Evolutionary conservation across 92 coral and sea anemone species (phyloP).

Genomic region (Parazoanthus atlanticus): DNA sequence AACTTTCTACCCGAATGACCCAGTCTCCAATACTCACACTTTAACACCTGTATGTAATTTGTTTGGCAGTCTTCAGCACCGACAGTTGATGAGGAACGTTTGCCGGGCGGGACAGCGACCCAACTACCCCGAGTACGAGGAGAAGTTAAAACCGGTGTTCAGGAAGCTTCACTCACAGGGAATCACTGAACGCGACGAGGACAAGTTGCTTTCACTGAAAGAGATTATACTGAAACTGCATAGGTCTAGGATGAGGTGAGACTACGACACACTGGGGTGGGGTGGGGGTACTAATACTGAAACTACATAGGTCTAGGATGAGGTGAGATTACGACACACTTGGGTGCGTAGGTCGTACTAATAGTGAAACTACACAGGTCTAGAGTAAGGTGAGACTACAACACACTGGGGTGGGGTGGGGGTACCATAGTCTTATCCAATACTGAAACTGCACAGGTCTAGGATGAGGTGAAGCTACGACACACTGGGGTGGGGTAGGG

Average conservation of each 20-base stretch:
- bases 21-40: neutral
- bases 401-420: neutral
- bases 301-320: conserved; percentile 59
- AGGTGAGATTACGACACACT: conserved; percentile 46
- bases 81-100: conserved; percentile 86
- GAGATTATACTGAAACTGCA: conserved; percentile 85
- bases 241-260: conserved; percentile 78
- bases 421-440: no score
- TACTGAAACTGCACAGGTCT: conserved; percentile 41
- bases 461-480: conserved; percentile 61
- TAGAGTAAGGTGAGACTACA: conserved; percentile 64
- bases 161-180: conserved; percentile 95
- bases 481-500: conserved; percentile 15
- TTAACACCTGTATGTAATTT: no score
- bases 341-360: no score
- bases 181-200: conserved; percentile 92
- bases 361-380: conserved; percentile 87
- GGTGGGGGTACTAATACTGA: neutral
- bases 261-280: neutral
- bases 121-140: conserved; percentile 81
- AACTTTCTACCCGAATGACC: neutral
- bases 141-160: conserved; percentile 75
- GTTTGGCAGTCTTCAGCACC: conserved; percentile 81
- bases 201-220: conserved; percentile 81
- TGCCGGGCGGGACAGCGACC: conserved; percentile 90